Conservation (phyloP, 2,888 invertebrate genomes). For the Apodemia duryi region DNA sequence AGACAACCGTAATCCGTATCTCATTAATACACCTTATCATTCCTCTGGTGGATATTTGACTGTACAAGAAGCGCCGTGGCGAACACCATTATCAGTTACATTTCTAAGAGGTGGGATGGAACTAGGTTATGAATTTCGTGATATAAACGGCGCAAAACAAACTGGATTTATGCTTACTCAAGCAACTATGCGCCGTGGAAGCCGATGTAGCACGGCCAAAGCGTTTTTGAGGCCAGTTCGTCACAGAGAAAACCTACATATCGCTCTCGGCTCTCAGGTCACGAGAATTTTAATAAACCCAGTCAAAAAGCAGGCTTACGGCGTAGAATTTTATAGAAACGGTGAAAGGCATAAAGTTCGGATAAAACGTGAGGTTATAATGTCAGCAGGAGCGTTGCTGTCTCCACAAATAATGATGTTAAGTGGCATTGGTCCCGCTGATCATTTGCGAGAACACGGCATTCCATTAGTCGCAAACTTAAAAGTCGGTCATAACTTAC, state of each 20-base stretch:
- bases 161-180: constrained; percentile 93
- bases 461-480: constrained; percentile 87
- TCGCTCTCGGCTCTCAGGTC: constrained; percentile 87
- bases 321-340: constrained; percentile 85
- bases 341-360: constrained; percentile 82
- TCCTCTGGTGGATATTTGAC: constrained; percentile 88
- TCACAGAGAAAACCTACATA: constrained; percentile 87
- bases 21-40: constrained; percentile 87
- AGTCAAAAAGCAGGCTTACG: constrained; percentile 85
- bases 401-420: constrained; percentile 95
- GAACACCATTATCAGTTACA: constrained; percentile 88
- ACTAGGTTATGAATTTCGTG: constrained; percentile 88
- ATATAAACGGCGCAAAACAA: constrained; percentile 90
- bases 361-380: constrained; percentile 89
- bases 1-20: constrained; percentile 91
- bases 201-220: constrained; percentile 92
- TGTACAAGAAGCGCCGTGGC: constrained; percentile 91
- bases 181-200: constrained; percentile 90
- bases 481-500: constrained; percentile 90
- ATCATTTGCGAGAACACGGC: constrained; percentile 84
- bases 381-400: constrained; percentile 93
- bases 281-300: constrained; percentile 84
- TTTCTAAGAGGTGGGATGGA: constrained; percentile 90
- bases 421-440: constrained; percentile 91
- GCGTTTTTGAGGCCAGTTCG: constrained; percentile 91